Conservation (phyloP, 2,888 invertebrate genomes). For the Cancer borealis region DNA sequence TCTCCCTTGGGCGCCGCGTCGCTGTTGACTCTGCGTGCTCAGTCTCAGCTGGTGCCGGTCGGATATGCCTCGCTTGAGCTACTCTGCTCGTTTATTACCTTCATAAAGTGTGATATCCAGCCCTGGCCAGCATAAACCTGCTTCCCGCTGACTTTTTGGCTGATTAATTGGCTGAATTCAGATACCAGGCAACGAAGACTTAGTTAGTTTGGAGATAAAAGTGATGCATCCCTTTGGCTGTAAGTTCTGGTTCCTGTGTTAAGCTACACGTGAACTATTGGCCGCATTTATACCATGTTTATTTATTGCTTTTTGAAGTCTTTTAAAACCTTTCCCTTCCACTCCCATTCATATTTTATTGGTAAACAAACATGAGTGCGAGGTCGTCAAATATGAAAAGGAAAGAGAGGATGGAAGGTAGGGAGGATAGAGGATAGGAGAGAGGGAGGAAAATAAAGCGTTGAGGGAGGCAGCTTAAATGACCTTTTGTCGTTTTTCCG, state of each 20-base stretch:
- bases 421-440: background rate
- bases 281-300: background rate
- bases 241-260: background rate
- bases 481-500: background rate
- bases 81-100: slow-evolving; percentile 20
- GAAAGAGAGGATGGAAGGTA: background rate
- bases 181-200: slow-evolving; percentile 7
- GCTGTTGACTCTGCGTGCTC: slow-evolving; percentile 17
- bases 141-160: slow-evolving; percentile 13
- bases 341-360: background rate
- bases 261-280: background rate
- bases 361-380: background rate
- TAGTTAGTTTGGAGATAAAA: background rate
- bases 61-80: background rate
- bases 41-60: background rate
- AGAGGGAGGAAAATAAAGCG: background rate
- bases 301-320: background rate
- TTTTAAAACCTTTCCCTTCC: background rate
- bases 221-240: background rate
- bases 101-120: slow-evolving; percentile 36
- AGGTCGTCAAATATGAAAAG: background rate
- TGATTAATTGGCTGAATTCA: slow-evolving; percentile 5
- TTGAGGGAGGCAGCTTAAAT: background rate
- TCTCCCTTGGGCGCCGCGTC: background rate
- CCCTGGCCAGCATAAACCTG: slow-evolving; percentile 14